Base-by-base conservation (phyloP, 2,113 vertebrate genomes). In the Xiphophorus couchianus region DNA sequence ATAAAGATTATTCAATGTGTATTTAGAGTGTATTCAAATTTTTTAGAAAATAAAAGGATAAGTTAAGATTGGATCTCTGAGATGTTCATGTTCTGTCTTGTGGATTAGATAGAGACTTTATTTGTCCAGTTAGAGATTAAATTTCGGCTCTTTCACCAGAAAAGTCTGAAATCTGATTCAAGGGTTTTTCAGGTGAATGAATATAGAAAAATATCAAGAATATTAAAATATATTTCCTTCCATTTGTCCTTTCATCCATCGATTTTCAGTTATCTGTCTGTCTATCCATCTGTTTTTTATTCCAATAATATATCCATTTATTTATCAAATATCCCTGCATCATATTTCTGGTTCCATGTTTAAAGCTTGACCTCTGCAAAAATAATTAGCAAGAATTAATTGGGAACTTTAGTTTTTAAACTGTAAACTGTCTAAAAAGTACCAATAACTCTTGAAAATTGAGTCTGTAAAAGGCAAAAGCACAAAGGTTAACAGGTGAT, bases 1-100 rank as follows among this genome's bases (percentile, higher is more conserved):
- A 86, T 76, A 71, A 75, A 88, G 76, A 90, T 81, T 71, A 85
- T 67, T 48, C 65, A 72, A 84, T 69, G 48, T 83, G 69, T 54
- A 69, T 19, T 68, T 30, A 6, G 76, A 80, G 39, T 33, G 28
- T 22, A 33, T 28, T 0, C 22, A 9, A n/a, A n/a, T 54, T 25
- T 22, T 37, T 37, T 22, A 58, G 1, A 58, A 58, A 58, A n/a
- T 17, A 6, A 48, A 17, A 48, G 17, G 4, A 48, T 48, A 15
- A 5, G 15, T 1, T 48, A 17, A 6, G 17, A 48, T 5, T 19
- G 44, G 44, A 6, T 48, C 15, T 19, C 4, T 1, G 42, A 17
- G 15, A 44, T 44, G 4, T 14, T 44, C 14, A 44, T 13, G 14
- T 44, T 44, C 42, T 14, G 12, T 44, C 42, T 44, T 33, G 31